Conservation (phyloP, 2,113 vertebrate species). For the Brachyistius frenatus region DNA sequence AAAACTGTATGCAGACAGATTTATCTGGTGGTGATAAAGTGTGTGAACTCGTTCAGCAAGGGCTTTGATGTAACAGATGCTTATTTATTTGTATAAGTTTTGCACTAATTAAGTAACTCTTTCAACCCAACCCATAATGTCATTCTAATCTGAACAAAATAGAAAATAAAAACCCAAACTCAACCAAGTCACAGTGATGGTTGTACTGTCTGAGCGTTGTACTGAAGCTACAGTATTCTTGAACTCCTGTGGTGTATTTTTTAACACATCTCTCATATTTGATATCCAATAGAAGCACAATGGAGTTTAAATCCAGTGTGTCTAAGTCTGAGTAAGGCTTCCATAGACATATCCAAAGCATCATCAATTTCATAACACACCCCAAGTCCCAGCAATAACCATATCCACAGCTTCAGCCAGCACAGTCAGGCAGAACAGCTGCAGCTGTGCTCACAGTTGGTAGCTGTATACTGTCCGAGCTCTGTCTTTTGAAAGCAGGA, state of each 20-base stretch:
- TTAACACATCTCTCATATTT: neutral
- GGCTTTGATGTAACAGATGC: no score
- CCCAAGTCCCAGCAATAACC: no score
- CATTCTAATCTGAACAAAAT: no score
- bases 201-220: conserved; percentile 4
- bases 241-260: neutral
- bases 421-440: no score
- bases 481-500: neutral
- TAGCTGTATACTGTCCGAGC: neutral
- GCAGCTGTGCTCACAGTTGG: neutral
- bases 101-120: no score
- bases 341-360: neutral
- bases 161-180: no score
- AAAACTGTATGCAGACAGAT: no score
- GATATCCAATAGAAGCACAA: neutral
- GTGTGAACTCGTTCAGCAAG: no score
- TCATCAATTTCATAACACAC: neutral
- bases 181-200: neutral
- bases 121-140: no score
- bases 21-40: no score
- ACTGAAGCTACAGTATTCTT: conserved; percentile 14
- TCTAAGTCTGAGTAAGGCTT: neutral
- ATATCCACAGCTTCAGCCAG: no score
- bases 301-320: conserved; percentile 6
- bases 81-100: no score